These are phyloP conservation scores for Micromesistius poutassou DNA, from an alignment of 2,797 vertebrate genomes.

Conservation along the genomic window DNA sequence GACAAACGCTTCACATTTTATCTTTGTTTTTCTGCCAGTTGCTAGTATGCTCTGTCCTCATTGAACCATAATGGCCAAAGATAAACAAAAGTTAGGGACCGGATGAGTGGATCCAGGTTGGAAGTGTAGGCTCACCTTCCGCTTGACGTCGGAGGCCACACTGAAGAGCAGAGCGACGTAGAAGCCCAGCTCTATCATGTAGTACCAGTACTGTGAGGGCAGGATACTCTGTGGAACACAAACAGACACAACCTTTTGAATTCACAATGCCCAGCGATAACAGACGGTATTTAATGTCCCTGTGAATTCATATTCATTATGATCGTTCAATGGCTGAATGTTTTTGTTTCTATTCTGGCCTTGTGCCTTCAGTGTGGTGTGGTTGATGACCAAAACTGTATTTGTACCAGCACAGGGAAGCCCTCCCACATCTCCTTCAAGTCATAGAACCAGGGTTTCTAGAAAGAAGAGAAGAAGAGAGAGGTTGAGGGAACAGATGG, in stretches of 20 bases:
- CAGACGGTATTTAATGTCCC: constrained; percentile 5
- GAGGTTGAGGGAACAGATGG: constrained; percentile 33
- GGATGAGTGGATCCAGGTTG: not conserved
- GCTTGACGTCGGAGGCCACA: constrained; percentile 90
- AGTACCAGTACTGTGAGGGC: constrained; percentile 89
- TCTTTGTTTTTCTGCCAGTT: not conserved
- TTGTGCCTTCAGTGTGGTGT: constrained; percentile 7
- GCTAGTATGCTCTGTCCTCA: not conserved
- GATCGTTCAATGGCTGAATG: not conserved
- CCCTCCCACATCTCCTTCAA: constrained; percentile 88
- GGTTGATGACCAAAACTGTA: constrained; percentile 21
- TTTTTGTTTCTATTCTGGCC: not conserved
- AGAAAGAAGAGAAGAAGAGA: constrained; percentile 14
- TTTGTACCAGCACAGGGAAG: constrained; percentile 85
- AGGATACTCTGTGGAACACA: constrained; percentile 76
- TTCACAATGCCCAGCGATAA: no score
- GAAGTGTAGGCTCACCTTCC: constrained; percentile 83
- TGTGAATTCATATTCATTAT: not conserved
- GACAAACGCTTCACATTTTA: not conserved
- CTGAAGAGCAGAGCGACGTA: constrained; percentile 92
- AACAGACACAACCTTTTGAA: constrained; percentile 16
- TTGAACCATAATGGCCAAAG: not conserved
- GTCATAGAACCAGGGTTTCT: constrained; percentile 96
- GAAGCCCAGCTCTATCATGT: constrained; percentile 93
- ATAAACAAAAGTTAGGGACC: not conserved